Percentiles rank a stretch among this genome's conserved stretches.
phyloP scores from a whole-genome alignment of 2,888 invertebrate species.

The Drosophila neonasuta region DNA sequence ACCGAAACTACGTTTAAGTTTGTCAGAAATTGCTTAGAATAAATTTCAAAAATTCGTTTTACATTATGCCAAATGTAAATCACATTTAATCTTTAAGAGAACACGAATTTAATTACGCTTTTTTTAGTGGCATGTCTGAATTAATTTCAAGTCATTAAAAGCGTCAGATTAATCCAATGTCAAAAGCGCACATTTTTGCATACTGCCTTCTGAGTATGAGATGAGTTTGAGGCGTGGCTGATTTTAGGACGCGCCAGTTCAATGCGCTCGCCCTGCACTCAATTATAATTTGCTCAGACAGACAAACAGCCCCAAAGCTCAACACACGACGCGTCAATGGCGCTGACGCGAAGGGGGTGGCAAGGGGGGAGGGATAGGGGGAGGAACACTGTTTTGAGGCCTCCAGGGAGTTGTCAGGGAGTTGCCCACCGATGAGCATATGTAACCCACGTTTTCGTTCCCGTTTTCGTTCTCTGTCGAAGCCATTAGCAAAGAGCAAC shows the following conservation, averaged over 20 bases:
- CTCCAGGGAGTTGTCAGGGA: conserved; percentile 52
- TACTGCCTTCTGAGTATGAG: background rate
- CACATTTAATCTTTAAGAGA: too few species aligned
- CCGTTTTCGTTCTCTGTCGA: conserved; percentile 32
- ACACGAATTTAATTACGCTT: too few species aligned
- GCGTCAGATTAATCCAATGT: conserved; percentile 14
- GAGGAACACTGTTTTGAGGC: conserved; percentile 12
- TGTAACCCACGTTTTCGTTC: conserved; percentile 18
- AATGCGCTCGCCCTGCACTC: conserved; percentile 73
- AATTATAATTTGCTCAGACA: conserved; percentile 72
- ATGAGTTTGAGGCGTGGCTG: conserved; percentile 31
- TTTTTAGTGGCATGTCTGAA: too few species aligned
- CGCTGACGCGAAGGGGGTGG: background rate
- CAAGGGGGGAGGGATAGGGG: background rate
- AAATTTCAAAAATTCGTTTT: too few species aligned
- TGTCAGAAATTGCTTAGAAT: too few species aligned
- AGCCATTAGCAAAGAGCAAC: conserved; percentile 68
- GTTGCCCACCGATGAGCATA: background rate
- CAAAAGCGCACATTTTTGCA: background rate
- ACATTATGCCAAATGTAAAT: too few species aligned
- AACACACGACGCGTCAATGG: conserved; percentile 14
- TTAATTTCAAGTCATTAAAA: too few species aligned
- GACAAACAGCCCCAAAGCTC: conserved; percentile 45
- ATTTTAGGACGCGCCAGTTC: conserved; percentile 51
- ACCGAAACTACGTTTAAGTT: too few species aligned